These are phyloP conservation scores for Falco cherrug DNA, from an alignment of 2,797 vertebrate species.

Conservation along the genomic window DNA sequence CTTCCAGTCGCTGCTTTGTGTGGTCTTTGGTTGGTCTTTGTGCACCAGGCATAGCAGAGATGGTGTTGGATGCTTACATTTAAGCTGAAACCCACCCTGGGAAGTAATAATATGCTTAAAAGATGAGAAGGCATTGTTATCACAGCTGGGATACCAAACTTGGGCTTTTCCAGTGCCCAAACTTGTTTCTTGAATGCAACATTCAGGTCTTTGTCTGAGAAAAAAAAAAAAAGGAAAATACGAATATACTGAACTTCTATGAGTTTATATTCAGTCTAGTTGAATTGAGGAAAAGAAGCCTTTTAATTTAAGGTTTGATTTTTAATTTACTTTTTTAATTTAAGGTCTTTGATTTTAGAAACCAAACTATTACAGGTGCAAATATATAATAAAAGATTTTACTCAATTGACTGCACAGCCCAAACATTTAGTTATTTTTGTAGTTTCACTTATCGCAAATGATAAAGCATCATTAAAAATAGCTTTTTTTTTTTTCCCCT, in stretches of 20 bases:
- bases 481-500: not conserved
- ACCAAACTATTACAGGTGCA: not conserved
- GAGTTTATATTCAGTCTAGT: not conserved
- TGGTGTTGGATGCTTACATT: rapidly evolving
- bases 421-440: not conserved
- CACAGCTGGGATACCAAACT: not conserved
- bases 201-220: not conserved
- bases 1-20: rapidly evolving
- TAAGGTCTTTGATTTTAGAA: not conserved
- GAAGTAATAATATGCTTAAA: rapidly evolving
- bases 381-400: not conserved
- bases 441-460: not conserved
- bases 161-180: rapidly evolving
- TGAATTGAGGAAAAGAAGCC: not conserved
- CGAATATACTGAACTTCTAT: not conserved
- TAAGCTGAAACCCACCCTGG: not conserved
- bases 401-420: not conserved
- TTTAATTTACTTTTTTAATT: too few relatives aligned
- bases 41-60: not conserved
- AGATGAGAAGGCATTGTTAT: not conserved
- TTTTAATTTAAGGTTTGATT: too few relatives aligned
- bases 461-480: not conserved
- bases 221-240: not conserved
- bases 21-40: rapidly evolving
- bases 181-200: not conserved